These are phyloP conservation scores for Sarcophaga caerulescens DNA, from an alignment of 2,888 invertebrate genomes.

Conservation along the genomic window DNA sequence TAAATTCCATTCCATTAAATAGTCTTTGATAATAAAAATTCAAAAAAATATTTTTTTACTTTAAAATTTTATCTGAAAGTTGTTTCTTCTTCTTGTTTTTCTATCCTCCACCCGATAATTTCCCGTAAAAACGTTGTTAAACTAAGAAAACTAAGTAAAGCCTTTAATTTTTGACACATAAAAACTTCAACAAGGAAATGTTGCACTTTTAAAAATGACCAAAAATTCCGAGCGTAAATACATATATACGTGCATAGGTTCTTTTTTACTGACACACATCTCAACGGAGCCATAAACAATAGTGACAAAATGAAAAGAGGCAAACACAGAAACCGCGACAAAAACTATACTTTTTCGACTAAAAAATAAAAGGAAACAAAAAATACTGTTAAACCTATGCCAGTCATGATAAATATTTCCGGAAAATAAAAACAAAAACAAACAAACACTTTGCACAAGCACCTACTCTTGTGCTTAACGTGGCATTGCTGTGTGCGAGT, in stretches of 20 bases:
- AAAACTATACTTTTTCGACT: slow-evolving; percentile 7
- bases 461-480: not conserved
- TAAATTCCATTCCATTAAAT: too few relatives aligned
- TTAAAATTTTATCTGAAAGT: too few relatives aligned
- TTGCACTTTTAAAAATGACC: slow-evolving; percentile 58
- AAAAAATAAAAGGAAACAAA: not conserved
- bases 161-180: slow-evolving; percentile 23
- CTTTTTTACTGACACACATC: slow-evolving; percentile 37
- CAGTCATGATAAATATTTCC: slow-evolving; percentile 55
- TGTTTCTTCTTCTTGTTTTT: too few relatives aligned
- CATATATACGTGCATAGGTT: not conserved
- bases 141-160: not conserved
- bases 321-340: slow-evolving; percentile 17
- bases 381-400: slow-evolving; percentile 35
- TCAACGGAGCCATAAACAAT: slow-evolving; percentile 66
- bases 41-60: too few relatives aligned
- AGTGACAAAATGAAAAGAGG: slow-evolving; percentile 47
- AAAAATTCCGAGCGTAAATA: slow-evolving; percentile 1
- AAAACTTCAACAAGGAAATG: slow-evolving; percentile 16
- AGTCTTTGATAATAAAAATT: too few relatives aligned
- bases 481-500: not conserved
- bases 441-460: not conserved
- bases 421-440: slow-evolving; percentile 29
- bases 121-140: not conserved
- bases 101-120: too few relatives aligned